Conservation (phyloP, 2,888 invertebrate species). For the Drosophila infuscata region DNA sequence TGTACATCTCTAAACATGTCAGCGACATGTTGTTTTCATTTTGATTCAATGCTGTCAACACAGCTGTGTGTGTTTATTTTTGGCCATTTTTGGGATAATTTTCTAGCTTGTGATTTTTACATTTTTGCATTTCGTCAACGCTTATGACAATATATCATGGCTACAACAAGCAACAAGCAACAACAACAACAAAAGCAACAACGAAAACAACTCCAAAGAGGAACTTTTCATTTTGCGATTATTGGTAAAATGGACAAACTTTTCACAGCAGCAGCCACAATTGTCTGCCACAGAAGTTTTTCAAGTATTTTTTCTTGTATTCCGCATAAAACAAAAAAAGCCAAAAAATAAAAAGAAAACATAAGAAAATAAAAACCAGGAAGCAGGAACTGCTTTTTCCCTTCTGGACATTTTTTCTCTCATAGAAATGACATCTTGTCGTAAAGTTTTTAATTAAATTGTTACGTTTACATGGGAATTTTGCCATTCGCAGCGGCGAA, state of each 20-base stretch:
- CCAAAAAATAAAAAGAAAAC: background rate
- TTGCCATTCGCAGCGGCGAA: constrained; percentile 21
- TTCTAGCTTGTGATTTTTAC: constrained; percentile 67
- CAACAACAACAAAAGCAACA: constrained; percentile 6
- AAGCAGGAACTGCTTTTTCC: constrained; percentile 23
- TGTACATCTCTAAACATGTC: constrained; percentile 55
- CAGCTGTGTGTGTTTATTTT: constrained; percentile 47
- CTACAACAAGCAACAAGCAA: constrained; percentile 27
- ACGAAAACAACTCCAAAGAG: constrained; percentile 12
- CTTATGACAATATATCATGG: constrained; percentile 73
- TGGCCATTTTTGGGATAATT: constrained; percentile 45
- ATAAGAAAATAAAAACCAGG: background rate
- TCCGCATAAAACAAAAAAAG: constrained; percentile 26
- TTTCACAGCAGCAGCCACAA: constrained; percentile 59
- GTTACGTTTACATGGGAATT: constrained; percentile 54
- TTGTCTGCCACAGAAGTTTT: constrained; percentile 75
- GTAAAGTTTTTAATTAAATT: constrained; percentile 80
- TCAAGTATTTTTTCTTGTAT: constrained; percentile 60
- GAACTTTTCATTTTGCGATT: constrained; percentile 62
- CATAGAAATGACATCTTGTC: constrained; percentile 66
- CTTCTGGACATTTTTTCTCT: constrained; percentile 23
- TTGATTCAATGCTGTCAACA: constrained; percentile 65
- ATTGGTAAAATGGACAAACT: constrained; percentile 75
- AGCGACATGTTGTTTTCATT: constrained; percentile 80
- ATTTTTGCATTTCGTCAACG: constrained; percentile 78